Evolutionary conservation across 2,888 invertebrate genomes (phyloP).

Genomic region (Lasioglossum oenotherae): DNA sequence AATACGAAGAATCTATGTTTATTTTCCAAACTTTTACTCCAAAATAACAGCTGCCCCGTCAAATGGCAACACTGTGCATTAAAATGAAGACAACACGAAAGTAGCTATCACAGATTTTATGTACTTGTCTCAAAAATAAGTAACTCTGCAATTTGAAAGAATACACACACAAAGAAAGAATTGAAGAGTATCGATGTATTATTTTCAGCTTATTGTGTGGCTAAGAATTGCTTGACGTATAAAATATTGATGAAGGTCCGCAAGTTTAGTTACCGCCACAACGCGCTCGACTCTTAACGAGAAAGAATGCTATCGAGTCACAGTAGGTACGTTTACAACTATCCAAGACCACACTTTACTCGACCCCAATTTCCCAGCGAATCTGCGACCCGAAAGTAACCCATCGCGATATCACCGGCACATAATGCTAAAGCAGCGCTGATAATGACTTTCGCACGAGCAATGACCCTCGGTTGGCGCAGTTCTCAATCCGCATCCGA

Average conservation of each 20-base stretch:
- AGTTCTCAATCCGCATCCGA: background rate
- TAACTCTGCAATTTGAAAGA: background rate
- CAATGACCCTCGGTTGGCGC: constrained; percentile 47
- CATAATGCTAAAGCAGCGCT: background rate
- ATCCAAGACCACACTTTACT: background rate
- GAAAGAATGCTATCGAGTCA: background rate
- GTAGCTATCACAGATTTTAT: background rate
- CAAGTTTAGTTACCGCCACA: background rate
- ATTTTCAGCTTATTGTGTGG: background rate
- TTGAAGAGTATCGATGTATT: background rate
- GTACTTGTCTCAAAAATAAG: background rate
- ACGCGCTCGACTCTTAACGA: background rate
- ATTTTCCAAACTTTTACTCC: background rate
- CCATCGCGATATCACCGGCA: constrained; percentile 8
- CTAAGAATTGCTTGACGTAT: background rate
- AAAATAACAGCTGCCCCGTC: background rate
- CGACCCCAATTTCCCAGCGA: background rate
- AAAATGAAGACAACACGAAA: background rate
- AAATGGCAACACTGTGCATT: background rate
- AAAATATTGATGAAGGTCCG: background rate
- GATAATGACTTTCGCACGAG: constrained; percentile 33
- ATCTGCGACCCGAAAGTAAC: background rate
- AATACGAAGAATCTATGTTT: background rate
- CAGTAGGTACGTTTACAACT: background rate
- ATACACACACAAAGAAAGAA: too few relatives aligned